Conservation (phyloP, 2,113 vertebrate genomes). For the Vidua macroura region DNA sequence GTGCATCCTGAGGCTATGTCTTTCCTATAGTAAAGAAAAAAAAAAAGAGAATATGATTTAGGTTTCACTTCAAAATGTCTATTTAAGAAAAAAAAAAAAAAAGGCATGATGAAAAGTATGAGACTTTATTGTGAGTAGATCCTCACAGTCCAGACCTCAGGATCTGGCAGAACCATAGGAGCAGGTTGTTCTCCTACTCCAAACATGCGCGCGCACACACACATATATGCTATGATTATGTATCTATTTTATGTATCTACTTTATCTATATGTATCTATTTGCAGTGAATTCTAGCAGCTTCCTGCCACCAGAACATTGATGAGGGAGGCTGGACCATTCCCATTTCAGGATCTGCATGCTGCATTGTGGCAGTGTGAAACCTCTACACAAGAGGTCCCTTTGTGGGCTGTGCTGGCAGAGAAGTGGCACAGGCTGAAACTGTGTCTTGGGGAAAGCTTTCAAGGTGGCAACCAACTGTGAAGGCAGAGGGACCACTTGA, state of each 20-base stretch:
- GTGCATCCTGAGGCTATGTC: background rate
- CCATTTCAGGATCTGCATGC: background rate
- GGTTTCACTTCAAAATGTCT: background rate
- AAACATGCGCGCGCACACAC: too few species aligned
- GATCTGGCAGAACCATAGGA: background rate
- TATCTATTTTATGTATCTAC: accelerated
- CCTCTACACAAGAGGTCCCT: accelerated
- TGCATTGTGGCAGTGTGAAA: background rate
- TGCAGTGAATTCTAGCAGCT: background rate
- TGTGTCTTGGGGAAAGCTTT: background rate
- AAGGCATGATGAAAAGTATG: background rate
- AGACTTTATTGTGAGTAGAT: background rate
- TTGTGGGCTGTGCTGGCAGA: background rate
- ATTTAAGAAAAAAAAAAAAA: background rate
- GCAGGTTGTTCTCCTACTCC: background rate
- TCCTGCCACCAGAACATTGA: background rate
- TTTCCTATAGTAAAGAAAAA: background rate
- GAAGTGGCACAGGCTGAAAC: background rate
- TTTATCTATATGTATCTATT: background rate
- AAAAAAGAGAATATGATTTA: background rate
- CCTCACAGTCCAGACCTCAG: background rate
- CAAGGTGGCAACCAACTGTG: background rate
- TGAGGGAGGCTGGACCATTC: background rate
- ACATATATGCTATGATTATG: too few species aligned
- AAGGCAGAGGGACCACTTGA: background rate